Percentiles rank a stretch among this genome's conserved stretches.
Evolutionary conservation across 2,797 vertebrate species (phyloP).

Genomic region (Melanotaenia boesemani): DNA sequence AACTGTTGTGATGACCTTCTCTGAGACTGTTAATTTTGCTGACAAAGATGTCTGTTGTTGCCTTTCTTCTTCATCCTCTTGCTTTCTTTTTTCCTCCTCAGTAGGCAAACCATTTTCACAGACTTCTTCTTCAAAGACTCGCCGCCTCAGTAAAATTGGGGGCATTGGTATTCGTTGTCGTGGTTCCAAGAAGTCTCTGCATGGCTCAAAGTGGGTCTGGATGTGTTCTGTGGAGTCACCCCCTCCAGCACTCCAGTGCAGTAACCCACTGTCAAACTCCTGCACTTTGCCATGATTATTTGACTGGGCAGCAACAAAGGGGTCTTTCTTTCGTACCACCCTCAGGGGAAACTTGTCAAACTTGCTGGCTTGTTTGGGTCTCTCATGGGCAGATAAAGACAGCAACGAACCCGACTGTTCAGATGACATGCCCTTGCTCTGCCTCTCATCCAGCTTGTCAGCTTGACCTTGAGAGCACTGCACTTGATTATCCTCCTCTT

Average conservation of each 20-base stretch:
- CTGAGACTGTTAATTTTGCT: constrained; percentile 64
- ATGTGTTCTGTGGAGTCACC: constrained; percentile 99
- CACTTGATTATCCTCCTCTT: constrained; percentile 79
- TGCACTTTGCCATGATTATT: constrained; percentile 90
- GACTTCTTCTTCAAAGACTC: constrained; percentile 62
- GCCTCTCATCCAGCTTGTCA: constrained; percentile 68
- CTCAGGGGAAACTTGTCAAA: constrained; percentile 97
- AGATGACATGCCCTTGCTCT: constrained; percentile 79
- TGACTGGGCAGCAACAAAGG: constrained; percentile 90
- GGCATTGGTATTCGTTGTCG: constrained; percentile 83
- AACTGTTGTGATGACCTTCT: constrained; percentile 76
- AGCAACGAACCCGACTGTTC: constrained; percentile 81
- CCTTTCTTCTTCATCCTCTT: constrained; percentile 67
- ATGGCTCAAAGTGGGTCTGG: constrained; percentile 97
- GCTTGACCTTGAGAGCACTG: constrained; percentile 55
- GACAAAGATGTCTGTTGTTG: constrained; percentile 53
- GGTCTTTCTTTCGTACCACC: constrained; percentile 94
- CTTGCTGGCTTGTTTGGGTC: constrained; percentile 92
- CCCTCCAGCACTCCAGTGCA: constrained; percentile 98
- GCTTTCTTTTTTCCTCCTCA: constrained; percentile 79
- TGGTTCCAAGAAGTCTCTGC: constrained; percentile 84
- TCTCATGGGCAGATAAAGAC: constrained; percentile 82
- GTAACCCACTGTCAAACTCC: constrained; percentile 95
- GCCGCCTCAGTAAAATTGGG: constrained; percentile 63
- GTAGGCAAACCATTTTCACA: constrained; percentile 64